Base-by-base conservation (phyloP, 2,113 vertebrate species). In the Nibea albiflora region DNA sequence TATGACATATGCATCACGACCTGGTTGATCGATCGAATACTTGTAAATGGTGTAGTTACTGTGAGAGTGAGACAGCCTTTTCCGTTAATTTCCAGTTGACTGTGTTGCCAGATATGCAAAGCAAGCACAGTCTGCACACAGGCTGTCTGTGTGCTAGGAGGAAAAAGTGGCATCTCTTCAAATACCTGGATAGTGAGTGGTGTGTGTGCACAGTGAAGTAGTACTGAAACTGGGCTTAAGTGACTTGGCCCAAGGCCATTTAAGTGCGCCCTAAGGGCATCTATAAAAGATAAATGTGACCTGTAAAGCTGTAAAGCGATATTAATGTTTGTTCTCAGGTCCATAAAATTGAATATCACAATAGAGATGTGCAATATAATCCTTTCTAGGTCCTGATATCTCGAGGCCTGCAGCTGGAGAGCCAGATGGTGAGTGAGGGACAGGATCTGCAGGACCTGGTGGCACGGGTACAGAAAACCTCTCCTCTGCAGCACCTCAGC, bases 371-470 rank as follows among this genome's bases (percentile, higher is more conserved):
- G 14, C 26, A 24, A 3, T 44, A 8, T 56, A 14, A 44, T 35
- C 47, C 15, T 57, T 24, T 47, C 24, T 20, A 90, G 88, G 28
- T 4, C 1, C 50, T 89, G 56, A 39, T 88, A 11, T 78, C 86
- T 57, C 73, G 79, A 66, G 86, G 89, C 4, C 42, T 81, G 73
- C 78, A 83, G 69, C 84, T 90, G 3, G 17, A 67, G 53, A 71
- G 72, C 50, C 73, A 72, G 52, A 76, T 78, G 50, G 3, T 44
- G 52, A 61, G 50, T 4, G 89, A 87, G 1, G 47, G 52, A 2
- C 73, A n/a, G 28, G 47, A 73, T 62, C 79, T 90, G 52, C 81
- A 28, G 57, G 69, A 66, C 2, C 16, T 80, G 22, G 73, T 83
- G 49, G 20, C 12, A 22, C 46, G 1, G 49, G 28, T 67, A 7